These are phyloP conservation scores for Grallaria varia DNA, from an alignment of 2,113 vertebrate species.

Conservation along the genomic window DNA sequence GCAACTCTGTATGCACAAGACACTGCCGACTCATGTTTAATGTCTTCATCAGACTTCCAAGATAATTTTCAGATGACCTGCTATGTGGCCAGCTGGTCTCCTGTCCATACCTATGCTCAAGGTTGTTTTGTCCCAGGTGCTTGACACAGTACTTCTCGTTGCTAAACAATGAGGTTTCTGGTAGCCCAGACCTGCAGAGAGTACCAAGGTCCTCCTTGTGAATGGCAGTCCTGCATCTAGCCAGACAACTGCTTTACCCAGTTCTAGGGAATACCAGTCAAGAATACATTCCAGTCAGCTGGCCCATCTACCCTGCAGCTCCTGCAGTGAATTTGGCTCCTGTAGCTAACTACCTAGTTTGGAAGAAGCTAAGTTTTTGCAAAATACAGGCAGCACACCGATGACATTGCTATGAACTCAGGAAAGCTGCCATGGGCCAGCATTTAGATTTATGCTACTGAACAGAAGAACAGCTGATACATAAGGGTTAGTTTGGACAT, in stretches of 20 bases:
- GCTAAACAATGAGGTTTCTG: background rate
- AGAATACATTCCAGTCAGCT: background rate
- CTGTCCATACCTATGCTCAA: background rate
- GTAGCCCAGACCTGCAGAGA: background rate
- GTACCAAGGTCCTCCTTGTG: background rate
- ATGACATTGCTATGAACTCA: background rate
- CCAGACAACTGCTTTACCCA: background rate
- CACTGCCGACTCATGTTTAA: background rate
- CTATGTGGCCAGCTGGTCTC: background rate
- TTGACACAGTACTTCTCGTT: background rate
- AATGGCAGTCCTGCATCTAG: background rate
- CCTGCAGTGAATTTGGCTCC: background rate
- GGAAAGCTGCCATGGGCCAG: background rate
- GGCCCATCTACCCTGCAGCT: background rate
- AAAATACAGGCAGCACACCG: background rate
- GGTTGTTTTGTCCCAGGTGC: background rate
- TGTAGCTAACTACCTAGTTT: background rate
- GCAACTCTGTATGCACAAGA: background rate
- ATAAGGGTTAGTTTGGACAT: accelerated
- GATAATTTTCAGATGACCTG: background rate
- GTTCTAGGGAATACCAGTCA: background rate
- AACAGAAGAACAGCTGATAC: accelerated
- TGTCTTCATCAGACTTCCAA: background rate
- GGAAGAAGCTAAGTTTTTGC: background rate
- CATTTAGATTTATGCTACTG: background rate